Evolutionary conservation across 1,140 invertebrate genomes (phyloP), one percentile per base, ranked within the genome.

Genomic region (Penaeus vannamei): DNA sequence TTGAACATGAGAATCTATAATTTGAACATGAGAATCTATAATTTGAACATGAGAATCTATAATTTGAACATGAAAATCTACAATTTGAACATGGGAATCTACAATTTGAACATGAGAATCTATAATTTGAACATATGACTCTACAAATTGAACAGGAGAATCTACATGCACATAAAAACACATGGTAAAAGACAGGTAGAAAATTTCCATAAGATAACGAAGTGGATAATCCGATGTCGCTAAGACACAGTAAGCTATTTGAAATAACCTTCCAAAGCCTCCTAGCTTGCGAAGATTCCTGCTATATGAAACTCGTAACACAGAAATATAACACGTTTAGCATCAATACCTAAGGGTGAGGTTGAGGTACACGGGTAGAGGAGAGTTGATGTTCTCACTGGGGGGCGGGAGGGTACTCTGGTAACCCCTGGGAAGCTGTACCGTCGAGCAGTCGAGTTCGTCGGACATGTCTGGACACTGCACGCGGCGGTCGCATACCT

Each of bases 391-490:
- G 60, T n/a, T 62, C n/a, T 59, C 12, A 84, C 83, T 87, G 53
- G 85, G 85, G 3, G 86, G 86, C 8, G 90, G 90, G 0, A 88
- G 66, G 23, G 81, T 88, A 26, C 81, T n/a, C 72, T 87, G 83
- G 83, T 90, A 90, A 12, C 86, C 86, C 22, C 53, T 61, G 1
- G 90, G 86, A 17, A 88, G 19, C 2, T 53, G 23, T 26, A 91
- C 84, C 7, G 87, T 90, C 20, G 87, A 88, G 53, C 91, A 91
- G 69, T 90, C 85, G 12, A 85, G 29, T n/a, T 91, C 91, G 26
- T 91, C 91, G 1, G 91, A 91, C 26, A 84, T 29, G 42, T 91
- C 91, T 1, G 60, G 85, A 60, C 91, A 91, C 42, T 91, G 88
- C 14, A 76, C 64, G 2, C 84, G 83, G 3, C 88, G 36, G 84